Base-by-base conservation (phyloP, 2,113 vertebrate species). In the Apteryx owenii region DNA sequence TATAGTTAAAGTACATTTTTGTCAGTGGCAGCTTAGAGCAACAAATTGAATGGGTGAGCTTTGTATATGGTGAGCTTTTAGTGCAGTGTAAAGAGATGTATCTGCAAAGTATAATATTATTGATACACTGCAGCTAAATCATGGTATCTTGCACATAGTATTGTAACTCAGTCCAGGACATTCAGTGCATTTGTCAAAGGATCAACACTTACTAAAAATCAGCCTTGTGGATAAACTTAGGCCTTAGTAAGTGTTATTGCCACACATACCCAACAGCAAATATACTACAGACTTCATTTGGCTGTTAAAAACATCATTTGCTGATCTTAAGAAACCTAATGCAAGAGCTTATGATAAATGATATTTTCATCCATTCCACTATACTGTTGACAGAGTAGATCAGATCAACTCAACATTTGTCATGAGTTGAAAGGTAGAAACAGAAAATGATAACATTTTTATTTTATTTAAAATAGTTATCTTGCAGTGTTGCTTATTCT, bases 251-350 rank as follows among this genome's bases (percentile, higher is more conserved):
- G 1, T 40, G 10, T 23, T 33, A 33, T 33, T 26, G 29, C 23
- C 22, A 38, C 31, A 4, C 40, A 11, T 20, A 75, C 3, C 19
- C 21, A 23, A 7, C 12, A 38, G 26, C 0, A 0, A 10, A 16
- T 42, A 28, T 38, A 12, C 10, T 38, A 12, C 10, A 73, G 60
- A 66, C 26, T 94, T 79, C 26, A 75, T 75, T 54, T 82, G 42
- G 6, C 25, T 66, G 28, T 76, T 66, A 46, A 87, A 61, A n/a
- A 42, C 10, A 62, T 51, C 1, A 8, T 19, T n/a, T 53, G 29
- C 17, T 65, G 29, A n/a, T 68, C 42, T 29, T 7, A 12, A 69
- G 44, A 71, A 83, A 75, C 12, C 2, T 56, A 50, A n/a, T 50
- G 3, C 0, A 3, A 26, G 26, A 54, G 12, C 3, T 85, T 76